Conservation (phyloP, 2,797 vertebrate genomes). For the Pempheris klunzingeri region DNA sequence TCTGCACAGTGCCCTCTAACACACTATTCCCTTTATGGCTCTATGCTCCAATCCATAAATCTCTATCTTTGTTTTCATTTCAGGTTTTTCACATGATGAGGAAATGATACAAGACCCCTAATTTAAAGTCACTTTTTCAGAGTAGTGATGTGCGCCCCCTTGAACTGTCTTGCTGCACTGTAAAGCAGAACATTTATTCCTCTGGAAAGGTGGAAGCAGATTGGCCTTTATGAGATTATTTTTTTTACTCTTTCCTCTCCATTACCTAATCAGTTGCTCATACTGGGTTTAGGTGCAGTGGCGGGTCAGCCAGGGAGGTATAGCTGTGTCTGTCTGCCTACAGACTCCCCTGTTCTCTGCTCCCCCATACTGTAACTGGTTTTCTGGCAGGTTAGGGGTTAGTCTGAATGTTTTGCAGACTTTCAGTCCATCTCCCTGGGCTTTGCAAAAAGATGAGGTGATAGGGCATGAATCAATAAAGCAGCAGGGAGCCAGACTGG, state of each 20-base stretch:
- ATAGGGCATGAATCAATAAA: slow-evolving; percentile 39
- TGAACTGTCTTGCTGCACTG: slow-evolving; percentile 14
- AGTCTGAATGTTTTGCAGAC: slow-evolving; percentile 42
- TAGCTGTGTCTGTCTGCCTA: slow-evolving; percentile 46
- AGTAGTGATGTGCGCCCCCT: slow-evolving; percentile 23
- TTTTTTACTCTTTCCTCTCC: slow-evolving; percentile 50
- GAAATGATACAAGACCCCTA: slow-evolving; percentile 6
- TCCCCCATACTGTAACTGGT: slow-evolving; percentile 5
- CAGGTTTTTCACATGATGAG: slow-evolving; percentile 24
- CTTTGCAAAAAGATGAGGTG: slow-evolving; percentile 46
- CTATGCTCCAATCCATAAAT: slow-evolving; percentile 31
- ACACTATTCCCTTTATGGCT: slow-evolving; percentile 24
- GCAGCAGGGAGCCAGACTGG: slow-evolving; percentile 28
- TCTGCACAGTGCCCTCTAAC: slow-evolving; percentile 43
- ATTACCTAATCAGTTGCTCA: slow-evolving; percentile 65
- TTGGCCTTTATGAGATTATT: slow-evolving; percentile 50
- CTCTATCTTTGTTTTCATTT: slow-evolving; percentile 17
- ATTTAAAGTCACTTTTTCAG: slow-evolving; percentile 6
- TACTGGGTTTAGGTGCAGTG: slow-evolving; percentile 62
- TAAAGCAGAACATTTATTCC: slow-evolving; percentile 42
- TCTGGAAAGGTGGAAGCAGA: slow-evolving; percentile 53
- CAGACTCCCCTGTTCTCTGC: slow-evolving; percentile 9
- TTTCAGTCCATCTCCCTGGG: slow-evolving; percentile 22
- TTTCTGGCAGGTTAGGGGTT: slow-evolving; percentile 30
- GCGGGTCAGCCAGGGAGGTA: slow-evolving; percentile 58